phyloP scores from a whole-genome alignment of 2,797 vertebrate species.

The Bradypus variegatus region DNA sequence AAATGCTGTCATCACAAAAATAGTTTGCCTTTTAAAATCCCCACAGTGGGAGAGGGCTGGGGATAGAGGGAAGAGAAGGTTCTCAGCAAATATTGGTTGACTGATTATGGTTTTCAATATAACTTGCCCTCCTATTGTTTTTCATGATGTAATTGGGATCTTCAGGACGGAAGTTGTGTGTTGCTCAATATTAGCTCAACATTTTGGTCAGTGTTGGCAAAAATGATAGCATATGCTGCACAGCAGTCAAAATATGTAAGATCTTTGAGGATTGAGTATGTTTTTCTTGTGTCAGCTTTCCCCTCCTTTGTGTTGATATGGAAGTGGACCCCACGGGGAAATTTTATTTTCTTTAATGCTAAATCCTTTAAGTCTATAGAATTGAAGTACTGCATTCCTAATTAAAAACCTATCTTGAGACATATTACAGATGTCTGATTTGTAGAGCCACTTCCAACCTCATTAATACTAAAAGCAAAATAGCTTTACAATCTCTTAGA shows the following conservation, averaged over 20 bases:
- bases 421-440: neutral
- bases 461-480: neutral
- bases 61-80: rapidly evolving
- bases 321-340: neutral
- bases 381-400: neutral
- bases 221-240: neutral
- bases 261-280: neutral
- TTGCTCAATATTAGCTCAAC: neutral
- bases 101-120: neutral
- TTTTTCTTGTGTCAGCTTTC: neutral
- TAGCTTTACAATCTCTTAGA: neutral
- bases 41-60: neutral
- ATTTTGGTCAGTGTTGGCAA: neutral
- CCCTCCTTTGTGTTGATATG: neutral
- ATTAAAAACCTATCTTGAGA: neutral
- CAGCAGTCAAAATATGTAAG: neutral
- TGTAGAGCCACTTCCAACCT: neutral
- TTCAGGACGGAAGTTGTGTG: neutral
- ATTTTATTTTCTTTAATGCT: neutral
- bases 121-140: neutral
- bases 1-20: conserved; percentile 20
- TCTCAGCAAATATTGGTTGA: neutral
- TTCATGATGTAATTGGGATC: neutral
- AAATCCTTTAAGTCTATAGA: neutral
- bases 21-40: neutral